phyloP scores from a whole-genome alignment of 1,140 invertebrate species.

The Mizuhopecten yessoensis region DNA sequence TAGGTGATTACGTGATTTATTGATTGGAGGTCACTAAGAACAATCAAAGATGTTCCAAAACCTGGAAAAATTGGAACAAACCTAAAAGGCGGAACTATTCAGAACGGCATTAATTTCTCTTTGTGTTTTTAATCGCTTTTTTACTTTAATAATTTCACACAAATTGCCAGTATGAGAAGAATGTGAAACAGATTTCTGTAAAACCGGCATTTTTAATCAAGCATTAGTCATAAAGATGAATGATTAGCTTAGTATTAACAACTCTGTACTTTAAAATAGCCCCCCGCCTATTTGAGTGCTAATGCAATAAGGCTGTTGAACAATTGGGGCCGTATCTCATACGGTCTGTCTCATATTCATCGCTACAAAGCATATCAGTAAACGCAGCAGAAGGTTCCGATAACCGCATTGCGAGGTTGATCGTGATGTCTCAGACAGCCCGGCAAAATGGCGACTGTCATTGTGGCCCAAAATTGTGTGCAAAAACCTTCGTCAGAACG shows the following conservation, averaged over 20 bases:
- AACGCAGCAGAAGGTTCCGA: background rate
- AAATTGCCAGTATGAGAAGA: too few species aligned
- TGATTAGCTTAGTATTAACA: conserved; percentile 1
- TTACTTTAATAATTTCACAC: too few species aligned
- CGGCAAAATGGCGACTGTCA: background rate
- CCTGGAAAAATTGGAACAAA: too few species aligned
- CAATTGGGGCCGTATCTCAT: background rate
- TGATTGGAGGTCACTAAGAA: too few species aligned
- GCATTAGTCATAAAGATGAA: conserved; percentile 16
- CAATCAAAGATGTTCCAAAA: too few species aligned
- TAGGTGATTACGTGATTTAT: too few species aligned
- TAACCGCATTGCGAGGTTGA: background rate
- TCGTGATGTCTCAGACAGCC: background rate
- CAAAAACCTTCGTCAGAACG: background rate
- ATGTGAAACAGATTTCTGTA: background rate
- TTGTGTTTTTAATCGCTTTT: too few species aligned
- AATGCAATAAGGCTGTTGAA: background rate
- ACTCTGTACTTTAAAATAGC: background rate
- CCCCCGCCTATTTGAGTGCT: background rate
- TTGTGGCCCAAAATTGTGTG: background rate
- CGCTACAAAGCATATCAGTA: background rate
- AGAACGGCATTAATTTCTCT: too few species aligned
- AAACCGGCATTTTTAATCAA: conserved; percentile 4
- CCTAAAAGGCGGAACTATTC: too few species aligned
- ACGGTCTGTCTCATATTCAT: background rate